A percentile compares a stretch with the other conserved stretches of the same genome.
Conservation (phyloP, 1,140 invertebrate genomes). For the Sinella curviseta region DNA sequence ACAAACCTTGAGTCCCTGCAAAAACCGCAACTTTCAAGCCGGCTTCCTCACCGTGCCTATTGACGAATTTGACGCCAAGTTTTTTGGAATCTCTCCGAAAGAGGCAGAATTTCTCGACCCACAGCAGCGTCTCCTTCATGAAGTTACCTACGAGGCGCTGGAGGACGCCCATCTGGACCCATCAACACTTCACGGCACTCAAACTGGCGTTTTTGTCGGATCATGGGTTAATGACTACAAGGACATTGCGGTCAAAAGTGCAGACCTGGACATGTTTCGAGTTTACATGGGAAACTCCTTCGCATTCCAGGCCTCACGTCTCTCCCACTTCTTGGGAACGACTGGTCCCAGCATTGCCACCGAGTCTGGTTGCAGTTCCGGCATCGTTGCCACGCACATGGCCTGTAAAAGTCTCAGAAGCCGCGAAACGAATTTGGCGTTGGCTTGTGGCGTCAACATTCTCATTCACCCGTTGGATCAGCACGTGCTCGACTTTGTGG, state of each 20-base stretch:
- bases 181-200: background rate
- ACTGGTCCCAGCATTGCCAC: background rate
- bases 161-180: background rate
- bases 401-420: background rate
- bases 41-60: slow-evolving; percentile 35
- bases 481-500: background rate
- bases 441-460: background rate
- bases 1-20: background rate
- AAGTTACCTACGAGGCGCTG: background rate
- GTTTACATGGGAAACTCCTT: slow-evolving; percentile 7
- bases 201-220: background rate
- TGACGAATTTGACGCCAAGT: slow-evolving; percentile 56
- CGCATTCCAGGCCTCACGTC: background rate
- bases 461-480: background rate
- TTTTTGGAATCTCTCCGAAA: slow-evolving; percentile 51
- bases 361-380: background rate
- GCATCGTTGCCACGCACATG: background rate
- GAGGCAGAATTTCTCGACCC: slow-evolving; percentile 59
- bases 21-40: background rate
- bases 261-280: background rate
- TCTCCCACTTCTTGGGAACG: background rate
- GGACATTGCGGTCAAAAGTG: background rate
- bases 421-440: background rate
- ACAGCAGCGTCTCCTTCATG: slow-evolving; percentile 60
- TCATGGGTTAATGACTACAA: slow-evolving; percentile 8